These are phyloP conservation scores for Phasia obesa DNA, from an alignment of 2,888 invertebrate genomes.

Conservation along the genomic window DNA sequence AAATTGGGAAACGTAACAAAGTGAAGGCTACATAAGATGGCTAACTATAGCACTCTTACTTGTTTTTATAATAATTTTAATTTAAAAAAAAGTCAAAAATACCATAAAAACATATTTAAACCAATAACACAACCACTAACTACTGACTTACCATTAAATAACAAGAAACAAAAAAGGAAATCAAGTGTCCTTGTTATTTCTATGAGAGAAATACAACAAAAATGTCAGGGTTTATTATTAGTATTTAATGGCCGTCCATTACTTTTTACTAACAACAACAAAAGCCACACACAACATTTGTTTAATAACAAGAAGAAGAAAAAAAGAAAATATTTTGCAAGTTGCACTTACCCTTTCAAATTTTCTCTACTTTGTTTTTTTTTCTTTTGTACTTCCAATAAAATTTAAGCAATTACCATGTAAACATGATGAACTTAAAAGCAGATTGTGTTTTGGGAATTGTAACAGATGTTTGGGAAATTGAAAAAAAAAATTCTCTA, in stretches of 20 bases:
- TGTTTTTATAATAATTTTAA: no score
- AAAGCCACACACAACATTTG: slow-evolving; percentile 12
- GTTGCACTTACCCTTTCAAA: no score
- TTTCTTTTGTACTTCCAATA: no score
- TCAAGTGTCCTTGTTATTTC: slow-evolving; percentile 40
- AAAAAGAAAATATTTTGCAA: background rate
- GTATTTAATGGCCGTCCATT: slow-evolving; percentile 18
- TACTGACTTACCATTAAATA: background rate
- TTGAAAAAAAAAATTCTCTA: no score
- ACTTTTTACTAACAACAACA: background rate
- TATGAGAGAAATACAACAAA: slow-evolving; percentile 20
- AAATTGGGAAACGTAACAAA: no score
- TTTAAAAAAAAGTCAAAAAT: no score
- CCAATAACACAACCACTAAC: slow-evolving; percentile 2
- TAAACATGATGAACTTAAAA: background rate
- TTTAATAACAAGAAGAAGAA: background rate
- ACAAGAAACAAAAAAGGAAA: slow-evolving; percentile 6
- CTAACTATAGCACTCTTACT: no score
- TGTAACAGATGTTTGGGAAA: no score
- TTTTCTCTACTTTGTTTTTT: no score
- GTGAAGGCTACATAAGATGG: no score
- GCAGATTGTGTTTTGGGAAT: background rate
- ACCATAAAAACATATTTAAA: no score
- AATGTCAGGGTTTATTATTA: slow-evolving; percentile 52
- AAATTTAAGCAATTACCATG: background rate